Evolutionary conservation across 2,888 invertebrate genomes (phyloP).

Genomic region (Netelia melanura): DNA sequence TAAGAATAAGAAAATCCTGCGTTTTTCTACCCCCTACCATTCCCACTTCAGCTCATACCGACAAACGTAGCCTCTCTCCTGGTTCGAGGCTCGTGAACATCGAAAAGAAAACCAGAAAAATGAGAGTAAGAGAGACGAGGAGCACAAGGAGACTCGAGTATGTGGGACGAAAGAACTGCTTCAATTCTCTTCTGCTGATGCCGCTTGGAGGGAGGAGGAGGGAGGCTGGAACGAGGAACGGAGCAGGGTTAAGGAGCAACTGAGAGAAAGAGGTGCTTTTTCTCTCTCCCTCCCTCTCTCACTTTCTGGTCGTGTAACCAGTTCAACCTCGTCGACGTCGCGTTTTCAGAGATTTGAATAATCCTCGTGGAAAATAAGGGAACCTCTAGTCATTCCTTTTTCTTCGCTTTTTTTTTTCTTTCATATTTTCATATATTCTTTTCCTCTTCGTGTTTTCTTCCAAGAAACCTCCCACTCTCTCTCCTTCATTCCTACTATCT

Average conservation of each 20-base stretch:
- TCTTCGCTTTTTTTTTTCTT: not conserved
- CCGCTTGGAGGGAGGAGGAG: slow-evolving; percentile 11
- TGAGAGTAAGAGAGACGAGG: slow-evolving; percentile 40
- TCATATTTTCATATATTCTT: slow-evolving; percentile 1
- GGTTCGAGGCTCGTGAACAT: slow-evolving; percentile 29
- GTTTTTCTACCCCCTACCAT: slow-evolving; percentile 5
- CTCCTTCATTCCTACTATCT: not conserved
- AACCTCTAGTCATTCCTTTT: slow-evolving; percentile 33
- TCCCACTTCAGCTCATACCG: not conserved
- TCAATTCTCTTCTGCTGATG: slow-evolving; percentile 50
- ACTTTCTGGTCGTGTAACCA: slow-evolving; percentile 62
- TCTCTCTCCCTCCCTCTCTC: slow-evolving; percentile 1
- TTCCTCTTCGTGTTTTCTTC: slow-evolving; percentile 19
- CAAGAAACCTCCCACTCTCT: not conserved
- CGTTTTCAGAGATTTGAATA: slow-evolving; percentile 68
- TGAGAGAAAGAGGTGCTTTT: slow-evolving; percentile 46
- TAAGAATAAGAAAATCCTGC: slow-evolving; percentile 45
- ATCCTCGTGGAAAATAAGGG: slow-evolving; percentile 65
- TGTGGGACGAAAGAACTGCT: slow-evolving; percentile 27
- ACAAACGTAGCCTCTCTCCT: not conserved
- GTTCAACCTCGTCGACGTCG: slow-evolving; percentile 58
- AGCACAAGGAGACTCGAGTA: slow-evolving; percentile 18
- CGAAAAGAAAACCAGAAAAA: slow-evolving; percentile 45
- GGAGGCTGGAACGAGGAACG: slow-evolving; percentile 45
- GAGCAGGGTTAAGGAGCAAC: slow-evolving; percentile 18